A percentile compares a stretch with the other conserved stretches of the same genome.
Conservation (phyloP, 2,888 invertebrate genomes). For the Xestia sexstrigata region DNA sequence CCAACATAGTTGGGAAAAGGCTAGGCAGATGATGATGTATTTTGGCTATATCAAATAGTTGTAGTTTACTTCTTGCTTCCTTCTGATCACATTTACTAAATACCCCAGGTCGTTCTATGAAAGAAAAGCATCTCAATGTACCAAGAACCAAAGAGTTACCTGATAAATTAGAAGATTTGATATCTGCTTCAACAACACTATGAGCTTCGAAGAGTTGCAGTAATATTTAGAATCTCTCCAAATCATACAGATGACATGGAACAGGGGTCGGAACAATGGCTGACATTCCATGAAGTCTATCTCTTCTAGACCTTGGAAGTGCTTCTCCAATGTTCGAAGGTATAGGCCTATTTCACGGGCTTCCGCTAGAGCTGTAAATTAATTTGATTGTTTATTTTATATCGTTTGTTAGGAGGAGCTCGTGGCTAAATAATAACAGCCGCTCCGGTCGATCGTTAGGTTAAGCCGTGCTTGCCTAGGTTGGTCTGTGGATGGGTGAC, state of each 20-base stretch:
- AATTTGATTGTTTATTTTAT: not conserved
- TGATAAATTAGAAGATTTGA: conserved; percentile 97
- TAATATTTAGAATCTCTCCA: conserved; percentile 98
- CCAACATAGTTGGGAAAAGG: no score
- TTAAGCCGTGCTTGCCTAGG: no score
- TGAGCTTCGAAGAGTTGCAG: conserved; percentile 96
- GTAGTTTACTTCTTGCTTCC: not conserved
- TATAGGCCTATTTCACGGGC: conserved; percentile 97
- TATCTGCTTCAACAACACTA: conserved; percentile 96
- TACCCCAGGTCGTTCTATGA: not conserved
- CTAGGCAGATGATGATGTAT: no score
- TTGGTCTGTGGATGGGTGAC: no score
- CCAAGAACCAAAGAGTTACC: conserved; percentile 82
- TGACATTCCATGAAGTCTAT: conserved; percentile 96
- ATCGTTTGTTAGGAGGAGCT: not conserved
- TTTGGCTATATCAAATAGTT: not conserved
- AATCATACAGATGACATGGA: conserved; percentile 96
- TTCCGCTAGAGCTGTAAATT: conserved; percentile 94
- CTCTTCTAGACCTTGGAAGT: conserved; percentile 95
- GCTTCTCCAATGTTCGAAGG: conserved; percentile 95
- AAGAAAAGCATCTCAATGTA: not conserved
- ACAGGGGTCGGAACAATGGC: conserved; percentile 94
- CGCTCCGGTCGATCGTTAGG: no score
- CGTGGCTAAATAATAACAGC: no score
- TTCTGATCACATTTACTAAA: not conserved